These are phyloP conservation scores for Sericinus montela DNA, from an alignment of 2,888 invertebrate species.

Conservation along the genomic window DNA sequence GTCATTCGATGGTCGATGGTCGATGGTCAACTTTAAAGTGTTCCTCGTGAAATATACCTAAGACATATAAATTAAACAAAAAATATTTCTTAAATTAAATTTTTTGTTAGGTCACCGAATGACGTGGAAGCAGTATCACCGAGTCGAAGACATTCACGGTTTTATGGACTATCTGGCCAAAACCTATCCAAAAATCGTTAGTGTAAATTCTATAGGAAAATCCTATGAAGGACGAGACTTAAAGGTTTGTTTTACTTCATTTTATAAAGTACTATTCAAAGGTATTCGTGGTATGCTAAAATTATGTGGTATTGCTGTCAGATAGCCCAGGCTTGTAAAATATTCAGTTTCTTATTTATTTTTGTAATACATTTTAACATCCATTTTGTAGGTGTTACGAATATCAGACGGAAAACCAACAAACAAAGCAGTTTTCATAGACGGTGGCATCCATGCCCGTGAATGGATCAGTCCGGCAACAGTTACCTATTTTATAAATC, in stretches of 20 bases:
- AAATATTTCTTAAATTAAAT: neutral
- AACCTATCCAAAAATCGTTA: conserved; percentile 86
- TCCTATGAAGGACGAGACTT: conserved; percentile 87
- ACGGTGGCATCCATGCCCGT: conserved; percentile 92
- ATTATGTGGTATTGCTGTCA: neutral
- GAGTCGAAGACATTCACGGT: conserved; percentile 85
- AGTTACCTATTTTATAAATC: conserved; percentile 88
- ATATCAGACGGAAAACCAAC: conserved; percentile 84
- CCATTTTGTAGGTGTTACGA: conserved; percentile 60
- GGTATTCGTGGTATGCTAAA: too few relatives aligned
- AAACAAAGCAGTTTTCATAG: conserved; percentile 86
- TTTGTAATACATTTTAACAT: neutral
- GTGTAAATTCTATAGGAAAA: conserved; percentile 86
- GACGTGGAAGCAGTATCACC: conserved; percentile 91
- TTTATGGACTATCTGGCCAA: conserved; percentile 88
- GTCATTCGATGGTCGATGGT: too few relatives aligned
- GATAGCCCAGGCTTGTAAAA: too few relatives aligned
- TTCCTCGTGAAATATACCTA: too few relatives aligned
- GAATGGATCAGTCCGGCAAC: conserved; percentile 95
- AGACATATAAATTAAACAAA: too few relatives aligned
- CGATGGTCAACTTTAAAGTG: too few relatives aligned
- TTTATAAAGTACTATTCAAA: neutral
- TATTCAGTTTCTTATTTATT: too few relatives aligned
- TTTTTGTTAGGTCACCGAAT: conserved; percentile 69
- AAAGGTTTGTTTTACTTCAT: conserved; percentile 69